A percentile compares a stretch with the other conserved stretches of the same genome.
These are phyloP conservation scores for Coreoperca whiteheadi DNA, from an alignment of 2,113 vertebrate genomes.

Conservation along the genomic window DNA sequence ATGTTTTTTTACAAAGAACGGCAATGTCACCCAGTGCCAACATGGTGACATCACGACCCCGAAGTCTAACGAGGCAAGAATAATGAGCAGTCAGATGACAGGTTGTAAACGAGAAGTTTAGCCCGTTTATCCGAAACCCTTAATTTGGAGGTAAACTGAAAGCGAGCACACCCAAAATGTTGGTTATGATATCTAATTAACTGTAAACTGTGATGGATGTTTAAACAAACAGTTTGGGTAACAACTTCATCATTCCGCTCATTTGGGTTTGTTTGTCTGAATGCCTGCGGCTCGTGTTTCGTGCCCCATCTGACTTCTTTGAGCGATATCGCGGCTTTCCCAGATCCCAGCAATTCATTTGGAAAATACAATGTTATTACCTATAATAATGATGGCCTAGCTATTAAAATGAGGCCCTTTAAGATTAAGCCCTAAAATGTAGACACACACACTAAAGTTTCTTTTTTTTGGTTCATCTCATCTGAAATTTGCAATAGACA, in stretches of 20 bases:
- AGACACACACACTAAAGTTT: neutral
- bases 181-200: no score
- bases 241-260: no score
- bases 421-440: no score
- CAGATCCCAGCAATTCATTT: neutral
- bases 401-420: neutral
- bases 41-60: no score
- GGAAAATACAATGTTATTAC: neutral
- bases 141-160: no score
- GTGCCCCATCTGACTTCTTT: neutral
- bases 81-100: neutral
- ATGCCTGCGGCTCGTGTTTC: neutral
- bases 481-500: constrained; percentile 11
- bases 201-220: no score
- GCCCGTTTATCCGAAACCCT: neutral
- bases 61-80: neutral
- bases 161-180: no score
- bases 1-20: neutral
- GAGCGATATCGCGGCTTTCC: neutral
- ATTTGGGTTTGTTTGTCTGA: neutral
- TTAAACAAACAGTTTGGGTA: no score
- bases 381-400: neutral
- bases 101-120: neutral
- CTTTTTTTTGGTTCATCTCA: neutral
- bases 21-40: neutral